Conservation (phyloP, 2,113 vertebrate species). For the Syngnathus floridae region DNA sequence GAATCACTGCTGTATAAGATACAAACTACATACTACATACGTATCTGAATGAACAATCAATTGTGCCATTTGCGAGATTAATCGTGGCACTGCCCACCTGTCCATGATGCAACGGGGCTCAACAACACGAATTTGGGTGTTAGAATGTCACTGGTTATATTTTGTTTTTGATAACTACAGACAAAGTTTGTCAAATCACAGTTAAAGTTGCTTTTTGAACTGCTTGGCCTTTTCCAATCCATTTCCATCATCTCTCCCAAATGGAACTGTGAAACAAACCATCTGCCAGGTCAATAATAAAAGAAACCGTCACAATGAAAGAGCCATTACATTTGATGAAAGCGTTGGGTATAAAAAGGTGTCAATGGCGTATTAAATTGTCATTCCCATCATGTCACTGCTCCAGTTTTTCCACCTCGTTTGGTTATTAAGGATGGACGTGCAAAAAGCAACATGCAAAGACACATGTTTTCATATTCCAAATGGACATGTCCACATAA, state of each 20-base stretch:
- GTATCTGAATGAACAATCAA: neutral
- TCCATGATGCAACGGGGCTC: neutral
- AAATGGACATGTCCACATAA: neutral
- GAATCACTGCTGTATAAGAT: neutral
- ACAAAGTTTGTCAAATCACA: neutral
- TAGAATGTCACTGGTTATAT: neutral
- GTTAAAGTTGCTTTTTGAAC: too few relatives aligned
- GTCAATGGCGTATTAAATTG: too few relatives aligned
- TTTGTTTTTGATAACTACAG: neutral
- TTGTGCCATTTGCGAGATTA: neutral
- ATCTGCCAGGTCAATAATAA: too few relatives aligned
- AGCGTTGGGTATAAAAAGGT: too few relatives aligned
- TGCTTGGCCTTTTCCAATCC: too few relatives aligned
- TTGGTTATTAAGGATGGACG: too few relatives aligned
- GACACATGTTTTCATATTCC: neutral
- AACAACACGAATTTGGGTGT: neutral
- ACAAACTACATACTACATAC: neutral
- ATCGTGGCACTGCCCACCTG: too few relatives aligned
- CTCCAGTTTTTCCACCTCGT: neutral
- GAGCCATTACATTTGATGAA: too few relatives aligned
- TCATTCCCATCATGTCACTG: neutral
- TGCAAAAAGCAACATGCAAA: constrained; percentile 10
- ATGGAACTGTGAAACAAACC: too few relatives aligned
- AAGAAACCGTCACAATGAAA: too few relatives aligned
- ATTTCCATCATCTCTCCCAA: too few relatives aligned